Evolutionary conservation across 2,113 vertebrate genomes (phyloP).

Genomic region (Pundamilia nyererei): DNA sequence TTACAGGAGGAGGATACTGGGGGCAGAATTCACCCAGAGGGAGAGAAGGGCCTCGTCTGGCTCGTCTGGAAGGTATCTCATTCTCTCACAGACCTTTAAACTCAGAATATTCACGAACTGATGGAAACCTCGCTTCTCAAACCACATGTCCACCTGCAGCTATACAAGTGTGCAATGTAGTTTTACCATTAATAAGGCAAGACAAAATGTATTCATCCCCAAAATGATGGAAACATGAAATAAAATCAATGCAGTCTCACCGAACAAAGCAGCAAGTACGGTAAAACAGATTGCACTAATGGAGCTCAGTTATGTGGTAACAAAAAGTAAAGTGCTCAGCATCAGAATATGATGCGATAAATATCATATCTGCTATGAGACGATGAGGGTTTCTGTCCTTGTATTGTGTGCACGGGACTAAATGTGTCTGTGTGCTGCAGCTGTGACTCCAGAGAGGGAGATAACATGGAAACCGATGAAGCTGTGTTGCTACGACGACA

Average conservation of each 20-base stretch:
- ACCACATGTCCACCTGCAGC: not conserved
- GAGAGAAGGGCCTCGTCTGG: conserved; percentile 82
- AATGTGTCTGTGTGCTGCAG: conserved; percentile 50
- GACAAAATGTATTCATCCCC: not conserved
- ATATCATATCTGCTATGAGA: not conserved
- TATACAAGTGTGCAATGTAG: not conserved
- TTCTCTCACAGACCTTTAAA: not conserved
- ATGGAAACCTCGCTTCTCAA: not conserved
- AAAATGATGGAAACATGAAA: not conserved
- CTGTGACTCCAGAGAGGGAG: conserved; percentile 85
- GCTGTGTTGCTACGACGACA: conserved; percentile 85
- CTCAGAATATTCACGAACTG: not conserved
- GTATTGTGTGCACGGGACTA: not conserved
- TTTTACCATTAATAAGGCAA: not conserved
- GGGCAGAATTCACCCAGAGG: conserved; percentile 78
- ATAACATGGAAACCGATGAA: conserved; percentile 89
- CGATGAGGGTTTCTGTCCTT: not conserved
- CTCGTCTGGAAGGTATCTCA: conserved; percentile 84
- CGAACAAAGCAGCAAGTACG: accelerated
- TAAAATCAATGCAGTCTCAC: not conserved
- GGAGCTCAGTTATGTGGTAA: not conserved
- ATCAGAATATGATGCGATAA: not conserved
- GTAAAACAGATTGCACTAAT: not conserved
- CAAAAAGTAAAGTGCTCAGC: not conserved
- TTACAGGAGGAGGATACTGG: conserved; percentile 89